Conservation (phyloP, 1,140 invertebrate genomes). For the Zaprionus ornatus region DNA sequence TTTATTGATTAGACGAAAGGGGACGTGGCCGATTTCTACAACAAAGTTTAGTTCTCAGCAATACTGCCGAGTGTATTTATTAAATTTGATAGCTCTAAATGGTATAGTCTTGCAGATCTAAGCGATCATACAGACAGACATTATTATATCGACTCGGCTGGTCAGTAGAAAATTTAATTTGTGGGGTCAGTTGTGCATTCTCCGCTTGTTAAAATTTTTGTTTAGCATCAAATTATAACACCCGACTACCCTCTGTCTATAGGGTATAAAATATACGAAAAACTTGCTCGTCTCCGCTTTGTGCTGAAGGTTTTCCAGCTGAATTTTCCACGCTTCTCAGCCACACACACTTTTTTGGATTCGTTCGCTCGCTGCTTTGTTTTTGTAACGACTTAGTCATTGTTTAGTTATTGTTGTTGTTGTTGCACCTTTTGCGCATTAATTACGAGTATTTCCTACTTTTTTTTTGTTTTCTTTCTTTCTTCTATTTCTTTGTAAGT, state of each 20-base stretch:
- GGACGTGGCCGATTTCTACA: too few species aligned
- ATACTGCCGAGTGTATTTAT: too few species aligned
- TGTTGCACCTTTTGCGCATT: constrained; percentile 63
- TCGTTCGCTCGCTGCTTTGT: constrained; percentile 55
- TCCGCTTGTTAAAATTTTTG: too few species aligned
- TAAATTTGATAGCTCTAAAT: too few species aligned
- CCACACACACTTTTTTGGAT: constrained; percentile 55
- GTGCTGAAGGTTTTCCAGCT: constrained; percentile 23
- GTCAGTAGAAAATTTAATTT: too few species aligned
- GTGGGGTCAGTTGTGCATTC: too few species aligned
- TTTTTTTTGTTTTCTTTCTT: constrained; percentile 16
- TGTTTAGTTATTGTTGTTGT: constrained; percentile 43
- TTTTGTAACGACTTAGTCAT: constrained; percentile 70
- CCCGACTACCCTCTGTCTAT: background rate
- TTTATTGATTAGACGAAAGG: too few species aligned
- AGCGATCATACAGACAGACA: too few species aligned
- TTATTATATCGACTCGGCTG: too few species aligned
- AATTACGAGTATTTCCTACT: constrained; percentile 69
- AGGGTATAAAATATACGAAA: background rate
- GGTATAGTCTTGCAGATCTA: too few species aligned
- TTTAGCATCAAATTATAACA: background rate
- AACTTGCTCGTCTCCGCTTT: background rate
- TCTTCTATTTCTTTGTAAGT: background rate
- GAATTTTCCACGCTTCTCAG: constrained; percentile 59
- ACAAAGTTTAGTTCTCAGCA: too few species aligned